Percentiles rank a stretch among this genome's conserved stretches.
These are phyloP conservation scores for Vireo griseus DNA, from an alignment of 2,797 vertebrate species.

Conservation along the genomic window DNA sequence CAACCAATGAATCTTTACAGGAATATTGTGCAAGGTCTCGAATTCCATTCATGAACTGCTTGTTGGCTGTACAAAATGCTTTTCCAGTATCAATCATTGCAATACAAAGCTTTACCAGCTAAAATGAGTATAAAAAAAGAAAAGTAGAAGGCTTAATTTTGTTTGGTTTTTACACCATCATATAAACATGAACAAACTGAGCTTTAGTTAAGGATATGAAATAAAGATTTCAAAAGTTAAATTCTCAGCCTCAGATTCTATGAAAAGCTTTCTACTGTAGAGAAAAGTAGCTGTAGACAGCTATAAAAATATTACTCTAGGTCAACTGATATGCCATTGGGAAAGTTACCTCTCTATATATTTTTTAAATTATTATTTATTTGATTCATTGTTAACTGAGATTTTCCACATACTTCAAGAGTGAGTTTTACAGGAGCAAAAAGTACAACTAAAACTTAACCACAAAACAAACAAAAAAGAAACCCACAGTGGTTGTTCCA, in stretches of 20 bases:
- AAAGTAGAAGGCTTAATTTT: not conserved
- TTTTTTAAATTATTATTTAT: not conserved
- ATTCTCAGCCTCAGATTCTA: not conserved
- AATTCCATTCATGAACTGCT: conserved; percentile 94
- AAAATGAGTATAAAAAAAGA: not conserved
- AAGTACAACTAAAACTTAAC: not conserved
- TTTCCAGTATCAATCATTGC: conserved; percentile 97
- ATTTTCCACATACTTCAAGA: not conserved
- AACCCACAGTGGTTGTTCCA: not conserved
- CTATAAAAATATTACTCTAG: not conserved
- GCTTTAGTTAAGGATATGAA: not conserved
- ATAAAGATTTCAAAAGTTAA: not conserved
- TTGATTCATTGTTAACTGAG: not conserved
- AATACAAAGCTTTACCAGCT: conserved; percentile 97
- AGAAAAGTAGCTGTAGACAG: not conserved
- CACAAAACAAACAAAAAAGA: not conserved
- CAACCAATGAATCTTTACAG: conserved; percentile 88
- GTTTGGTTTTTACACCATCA: not conserved
- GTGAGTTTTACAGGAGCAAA: not conserved
- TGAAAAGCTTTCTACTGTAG: not conserved
- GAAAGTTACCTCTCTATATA: not conserved
- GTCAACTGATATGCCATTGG: not conserved
- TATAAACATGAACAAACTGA: not conserved
- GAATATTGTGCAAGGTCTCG: conserved; percentile 94
- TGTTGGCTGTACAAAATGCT: conserved; percentile 94